Evolutionary conservation across 1,140 invertebrate species (phyloP).

Genomic region (Diplogasteroides magnus): DNA sequence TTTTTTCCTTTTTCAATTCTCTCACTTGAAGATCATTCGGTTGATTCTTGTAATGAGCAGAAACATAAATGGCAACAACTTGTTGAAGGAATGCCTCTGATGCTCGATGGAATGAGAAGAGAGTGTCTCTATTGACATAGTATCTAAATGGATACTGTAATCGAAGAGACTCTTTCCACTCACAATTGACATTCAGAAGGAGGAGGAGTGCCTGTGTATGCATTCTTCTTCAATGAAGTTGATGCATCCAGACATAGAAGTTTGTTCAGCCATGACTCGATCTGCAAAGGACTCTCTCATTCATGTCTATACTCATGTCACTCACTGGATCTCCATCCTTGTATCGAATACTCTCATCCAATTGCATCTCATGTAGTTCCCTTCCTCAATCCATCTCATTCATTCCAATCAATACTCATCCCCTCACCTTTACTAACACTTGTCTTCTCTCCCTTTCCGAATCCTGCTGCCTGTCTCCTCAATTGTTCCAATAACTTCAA

Average conservation of each 20-base stretch:
- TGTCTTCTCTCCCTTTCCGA: constrained; percentile 21
- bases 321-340: constrained; percentile 70
- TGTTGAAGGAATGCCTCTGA: constrained; percentile 89
- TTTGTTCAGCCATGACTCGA: constrained; percentile 86
- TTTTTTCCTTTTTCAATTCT: no score
- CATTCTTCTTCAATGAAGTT: constrained; percentile 50
- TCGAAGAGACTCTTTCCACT: constrained; percentile 34
- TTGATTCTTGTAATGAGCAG: constrained; percentile 96
- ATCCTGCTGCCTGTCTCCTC: constrained; percentile 62
- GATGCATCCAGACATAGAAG: constrained; percentile 84
- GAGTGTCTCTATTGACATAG: constrained; percentile 73
- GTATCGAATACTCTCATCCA: constrained; percentile 94
- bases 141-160: constrained; percentile 39
- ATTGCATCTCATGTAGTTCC: constrained; percentile 61
- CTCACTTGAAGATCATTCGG: constrained; percentile 85
- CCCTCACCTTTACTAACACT: constrained; percentile 7
- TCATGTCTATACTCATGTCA: not conserved
- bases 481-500: constrained; percentile 89
- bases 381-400: constrained; percentile 48
- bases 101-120: constrained; percentile 93
- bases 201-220: constrained; percentile 66
- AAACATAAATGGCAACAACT: constrained; percentile 84
- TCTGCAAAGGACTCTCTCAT: constrained; percentile 26
- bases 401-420: constrained; percentile 1
- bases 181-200: constrained; percentile 83